phyloP scores from a whole-genome alignment of 2,888 invertebrate genomes.

The Hyppa rectilinea region DNA sequence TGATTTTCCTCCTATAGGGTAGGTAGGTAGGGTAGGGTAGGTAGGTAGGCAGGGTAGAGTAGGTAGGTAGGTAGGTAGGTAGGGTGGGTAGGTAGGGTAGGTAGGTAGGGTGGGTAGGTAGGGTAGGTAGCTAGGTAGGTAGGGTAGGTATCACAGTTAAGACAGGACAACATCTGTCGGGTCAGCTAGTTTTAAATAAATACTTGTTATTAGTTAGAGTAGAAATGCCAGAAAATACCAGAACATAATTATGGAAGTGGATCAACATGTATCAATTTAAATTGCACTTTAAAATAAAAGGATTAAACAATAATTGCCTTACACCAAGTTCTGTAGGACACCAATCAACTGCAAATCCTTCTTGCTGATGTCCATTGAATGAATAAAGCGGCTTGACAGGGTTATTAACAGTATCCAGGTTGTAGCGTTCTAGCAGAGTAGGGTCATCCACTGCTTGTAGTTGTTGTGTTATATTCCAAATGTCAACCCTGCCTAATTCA shows the following conservation, averaged over 20 bases:
- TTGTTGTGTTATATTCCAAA: slow-evolving; percentile 97
- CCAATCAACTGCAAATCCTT: slow-evolving; percentile 99
- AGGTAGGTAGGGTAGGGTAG: too few relatives aligned
- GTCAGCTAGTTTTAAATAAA: not conserved
- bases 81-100: too few relatives aligned
- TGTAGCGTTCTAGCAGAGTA: slow-evolving; percentile 91
- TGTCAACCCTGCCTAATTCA: slow-evolving; percentile 97
- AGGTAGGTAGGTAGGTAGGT: too few relatives aligned
- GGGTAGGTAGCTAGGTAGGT: too few relatives aligned
- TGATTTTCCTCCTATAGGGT: too few relatives aligned
- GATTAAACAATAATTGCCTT: slow-evolving; percentile 67
- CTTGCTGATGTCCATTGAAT: slow-evolving; percentile 97
- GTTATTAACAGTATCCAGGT: slow-evolving; percentile 90
- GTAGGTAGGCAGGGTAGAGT: too few relatives aligned
- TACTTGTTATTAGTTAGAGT: not conserved
- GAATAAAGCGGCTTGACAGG: slow-evolving; percentile 94
- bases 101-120: too few relatives aligned
- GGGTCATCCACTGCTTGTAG: slow-evolving; percentile 95
- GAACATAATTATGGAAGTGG: not conserved
- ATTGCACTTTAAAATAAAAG: not conserved
- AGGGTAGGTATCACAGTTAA: too few relatives aligned
- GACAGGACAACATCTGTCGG: too few relatives aligned
- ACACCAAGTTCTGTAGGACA: slow-evolving; percentile 94
- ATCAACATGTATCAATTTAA: not conserved
- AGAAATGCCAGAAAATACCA: not conserved